These are phyloP conservation scores for Podarcis cretensis DNA, from an alignment of 2,113 vertebrate genomes.

Conservation along the genomic window DNA sequence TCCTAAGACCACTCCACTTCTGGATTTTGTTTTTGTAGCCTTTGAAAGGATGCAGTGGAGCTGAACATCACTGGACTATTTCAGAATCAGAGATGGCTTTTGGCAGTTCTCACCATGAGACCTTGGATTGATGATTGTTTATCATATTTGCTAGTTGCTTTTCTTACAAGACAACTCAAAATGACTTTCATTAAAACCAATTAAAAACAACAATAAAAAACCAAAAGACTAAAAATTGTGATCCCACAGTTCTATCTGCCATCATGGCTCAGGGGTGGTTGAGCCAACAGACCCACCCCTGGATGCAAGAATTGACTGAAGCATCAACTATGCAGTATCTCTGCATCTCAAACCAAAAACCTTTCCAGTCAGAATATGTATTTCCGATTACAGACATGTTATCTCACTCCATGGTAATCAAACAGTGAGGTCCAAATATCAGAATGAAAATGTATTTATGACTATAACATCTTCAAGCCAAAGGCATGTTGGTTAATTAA, in stretches of 20 bases:
- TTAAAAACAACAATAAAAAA: too few relatives aligned
- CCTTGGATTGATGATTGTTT: neutral
- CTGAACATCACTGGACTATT: neutral
- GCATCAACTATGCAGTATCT: neutral
- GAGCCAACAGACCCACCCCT: neutral
- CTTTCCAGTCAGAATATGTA: neutral
- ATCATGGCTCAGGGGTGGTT: neutral
- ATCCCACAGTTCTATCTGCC: neutral
- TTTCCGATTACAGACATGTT: neutral
- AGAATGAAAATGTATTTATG: neutral
- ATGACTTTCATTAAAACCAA: too few relatives aligned
- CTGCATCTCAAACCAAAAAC: neutral
- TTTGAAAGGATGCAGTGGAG: neutral
- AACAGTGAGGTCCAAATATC: constrained; percentile 13
- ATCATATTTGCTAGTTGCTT: too few relatives aligned
- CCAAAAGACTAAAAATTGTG: too few relatives aligned
- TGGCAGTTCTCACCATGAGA: neutral
- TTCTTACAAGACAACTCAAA: too few relatives aligned
- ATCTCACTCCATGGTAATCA: neutral
- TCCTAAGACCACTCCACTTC: neutral
- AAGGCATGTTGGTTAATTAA: constrained; percentile 44
- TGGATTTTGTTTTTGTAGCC: neutral
- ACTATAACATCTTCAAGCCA: constrained; percentile 16
- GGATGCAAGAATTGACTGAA: neutral
- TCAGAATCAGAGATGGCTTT: neutral